phyloP scores from a whole-genome alignment of 1,140 invertebrate species.

The Drosophila guanche region DNA sequence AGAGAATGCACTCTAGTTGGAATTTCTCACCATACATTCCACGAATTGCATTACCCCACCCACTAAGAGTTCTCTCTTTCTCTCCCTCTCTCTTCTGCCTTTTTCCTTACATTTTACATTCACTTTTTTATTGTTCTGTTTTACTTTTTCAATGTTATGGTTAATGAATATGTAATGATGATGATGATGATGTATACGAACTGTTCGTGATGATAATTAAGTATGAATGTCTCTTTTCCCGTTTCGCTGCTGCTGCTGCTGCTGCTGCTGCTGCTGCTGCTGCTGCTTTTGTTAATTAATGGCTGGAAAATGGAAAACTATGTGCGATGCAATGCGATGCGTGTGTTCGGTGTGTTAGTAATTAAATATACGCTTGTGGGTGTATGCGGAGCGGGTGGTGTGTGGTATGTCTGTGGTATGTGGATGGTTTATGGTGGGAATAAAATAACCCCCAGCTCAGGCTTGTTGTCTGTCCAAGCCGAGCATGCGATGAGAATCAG shows the following conservation, averaged over 20 bases:
- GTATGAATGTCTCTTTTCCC: conserved; percentile 48
- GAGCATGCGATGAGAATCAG: conserved; percentile 56
- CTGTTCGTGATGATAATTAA: conserved; percentile 58
- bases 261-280: no score
- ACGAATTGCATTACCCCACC: background rate
- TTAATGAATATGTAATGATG: conserved; percentile 81
- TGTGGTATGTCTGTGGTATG: conserved; percentile 7
- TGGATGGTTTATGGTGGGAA: conserved; percentile 14
- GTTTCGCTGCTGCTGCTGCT: conserved; percentile 29
- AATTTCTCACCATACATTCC: background rate
- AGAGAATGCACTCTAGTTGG: background rate
- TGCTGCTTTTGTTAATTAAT: conserved; percentile 59
- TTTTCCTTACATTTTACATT: conserved; percentile 73
- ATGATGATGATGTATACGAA: conserved; percentile 68
- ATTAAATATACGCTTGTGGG: conserved; percentile 58
- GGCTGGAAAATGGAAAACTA: conserved; percentile 60
- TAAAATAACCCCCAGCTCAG: conserved; percentile 51
- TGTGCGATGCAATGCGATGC: conserved; percentile 23
- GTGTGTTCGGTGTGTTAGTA: conserved; percentile 60
- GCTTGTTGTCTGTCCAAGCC: conserved; percentile 7
- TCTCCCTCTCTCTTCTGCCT: background rate
- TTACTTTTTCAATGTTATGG: conserved; percentile 80
- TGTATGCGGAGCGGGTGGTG: conserved; percentile 1
- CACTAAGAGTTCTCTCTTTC: background rate
- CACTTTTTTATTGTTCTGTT: conserved; percentile 80